These are phyloP conservation scores for Drosophila leontia DNA, from an alignment of 1,140 invertebrate species.

Conservation along the genomic window DNA sequence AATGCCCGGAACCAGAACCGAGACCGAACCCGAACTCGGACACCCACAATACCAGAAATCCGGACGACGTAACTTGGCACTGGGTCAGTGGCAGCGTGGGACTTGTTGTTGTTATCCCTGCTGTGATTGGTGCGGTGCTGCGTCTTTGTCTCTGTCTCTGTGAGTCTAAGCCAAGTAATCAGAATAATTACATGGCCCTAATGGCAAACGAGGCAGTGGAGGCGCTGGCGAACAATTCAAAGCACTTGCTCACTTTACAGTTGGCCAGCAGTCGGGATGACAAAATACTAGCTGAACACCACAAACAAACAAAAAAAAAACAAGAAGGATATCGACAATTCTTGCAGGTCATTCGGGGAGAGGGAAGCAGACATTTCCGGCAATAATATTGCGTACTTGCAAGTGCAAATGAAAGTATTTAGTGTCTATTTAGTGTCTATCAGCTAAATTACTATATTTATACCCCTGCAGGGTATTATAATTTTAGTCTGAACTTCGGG, in stretches of 20 bases:
- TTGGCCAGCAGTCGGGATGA: constrained; percentile 31
- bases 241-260: constrained; percentile 56
- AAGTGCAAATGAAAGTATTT: background rate
- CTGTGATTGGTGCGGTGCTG: constrained; percentile 40
- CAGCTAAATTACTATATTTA: too few species aligned
- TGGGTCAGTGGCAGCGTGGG: constrained; percentile 77
- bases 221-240: constrained; percentile 49
- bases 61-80: constrained; percentile 54
- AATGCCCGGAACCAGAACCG: constrained; percentile 45
- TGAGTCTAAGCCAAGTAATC: constrained; percentile 68
- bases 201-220: constrained; percentile 55
- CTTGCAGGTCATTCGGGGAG: background rate
- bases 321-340: background rate
- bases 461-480: too few species aligned
- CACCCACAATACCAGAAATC: background rate
- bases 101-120: constrained; percentile 36
- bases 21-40: background rate
- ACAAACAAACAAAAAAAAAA: background rate
- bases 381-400: background rate
- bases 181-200: constrained; percentile 79
- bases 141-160: constrained; percentile 18
- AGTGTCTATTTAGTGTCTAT: background rate
- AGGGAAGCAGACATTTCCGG: background rate
- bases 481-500: too few species aligned
- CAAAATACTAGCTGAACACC: background rate